These are phyloP conservation scores for Sternarchorhynchus goeldii DNA, from an alignment of 2,797 vertebrate genomes.

Conservation along the genomic window DNA sequence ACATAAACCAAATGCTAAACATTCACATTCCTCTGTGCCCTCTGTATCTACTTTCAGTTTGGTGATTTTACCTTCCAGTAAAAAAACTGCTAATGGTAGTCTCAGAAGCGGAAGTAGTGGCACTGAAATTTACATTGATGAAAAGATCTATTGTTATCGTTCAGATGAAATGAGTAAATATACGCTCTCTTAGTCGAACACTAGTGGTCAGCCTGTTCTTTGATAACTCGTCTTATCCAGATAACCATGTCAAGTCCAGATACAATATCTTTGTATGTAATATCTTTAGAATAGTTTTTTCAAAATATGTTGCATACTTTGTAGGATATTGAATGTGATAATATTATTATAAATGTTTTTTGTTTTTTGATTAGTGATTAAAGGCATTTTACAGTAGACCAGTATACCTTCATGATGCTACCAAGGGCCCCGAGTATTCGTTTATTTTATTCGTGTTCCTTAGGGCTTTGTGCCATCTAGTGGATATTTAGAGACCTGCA, in stretches of 20 bases:
- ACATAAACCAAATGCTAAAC: background rate
- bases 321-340: background rate
- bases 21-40: background rate
- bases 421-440: background rate
- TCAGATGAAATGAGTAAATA: slow-evolving; percentile 36
- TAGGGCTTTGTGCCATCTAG: slow-evolving; percentile 46
- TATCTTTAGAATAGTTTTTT: too few relatives aligned
- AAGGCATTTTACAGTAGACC: background rate
- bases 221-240: too few relatives aligned
- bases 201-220: background rate
- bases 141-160: slow-evolving; percentile 44
- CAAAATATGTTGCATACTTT: too few relatives aligned
- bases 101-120: slow-evolving; percentile 79
- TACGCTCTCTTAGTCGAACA: slow-evolving; percentile 10
- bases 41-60: slow-evolving; percentile 68
- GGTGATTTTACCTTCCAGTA: slow-evolving; percentile 76
- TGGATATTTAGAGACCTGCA: slow-evolving; percentile 45
- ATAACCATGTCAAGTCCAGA: too few relatives aligned
- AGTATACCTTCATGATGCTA: background rate
- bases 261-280: too few relatives aligned
- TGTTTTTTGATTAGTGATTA: background rate
- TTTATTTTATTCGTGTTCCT: background rate
- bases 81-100: slow-evolving; percentile 68
- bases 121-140: slow-evolving; percentile 66
- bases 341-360: background rate